phyloP scores from a whole-genome alignment of 2,888 invertebrate species.

The Drosophila siamana region DNA sequence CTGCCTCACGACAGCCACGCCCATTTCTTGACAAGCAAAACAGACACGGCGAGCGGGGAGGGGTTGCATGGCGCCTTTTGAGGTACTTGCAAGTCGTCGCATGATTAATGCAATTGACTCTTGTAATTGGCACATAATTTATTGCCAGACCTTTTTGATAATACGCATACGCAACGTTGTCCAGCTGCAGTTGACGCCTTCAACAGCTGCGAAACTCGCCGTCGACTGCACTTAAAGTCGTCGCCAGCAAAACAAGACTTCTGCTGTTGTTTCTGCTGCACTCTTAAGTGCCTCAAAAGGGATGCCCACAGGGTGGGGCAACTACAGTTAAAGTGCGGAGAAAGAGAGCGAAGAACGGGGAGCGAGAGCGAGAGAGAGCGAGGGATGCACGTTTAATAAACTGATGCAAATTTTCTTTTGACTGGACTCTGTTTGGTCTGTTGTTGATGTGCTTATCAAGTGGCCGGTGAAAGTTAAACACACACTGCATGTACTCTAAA shows the following conservation, averaged over 20 bases:
- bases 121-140: conserved; percentile 81
- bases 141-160: conserved; percentile 63
- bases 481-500: neutral
- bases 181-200: conserved; percentile 48
- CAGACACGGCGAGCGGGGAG: conserved; percentile 43
- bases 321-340: neutral
- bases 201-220: conserved; percentile 55
- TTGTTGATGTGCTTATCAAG: conserved; percentile 52
- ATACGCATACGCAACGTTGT: conserved; percentile 69
- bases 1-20: conserved; percentile 50
- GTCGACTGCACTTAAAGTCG: conserved; percentile 43
- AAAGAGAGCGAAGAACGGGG: neutral
- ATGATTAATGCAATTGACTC: conserved; percentile 80
- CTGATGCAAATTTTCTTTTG: conserved; percentile 70
- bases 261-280: conserved; percentile 43
- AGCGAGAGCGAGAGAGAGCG: neutral
- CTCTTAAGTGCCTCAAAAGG: conserved; percentile 38
- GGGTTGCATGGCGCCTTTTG: conserved; percentile 45
- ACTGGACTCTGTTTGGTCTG: conserved; percentile 45
- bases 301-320: conserved; percentile 24
- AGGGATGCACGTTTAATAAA: conserved; percentile 57
- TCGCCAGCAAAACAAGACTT: conserved; percentile 19
- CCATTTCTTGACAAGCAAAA: conserved; percentile 75
- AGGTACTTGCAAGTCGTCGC: conserved; percentile 54
- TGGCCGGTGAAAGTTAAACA: conserved; percentile 48